phyloP scores from a whole-genome alignment of 1,140 invertebrate species.

The Drosophila sechellia region DNA sequence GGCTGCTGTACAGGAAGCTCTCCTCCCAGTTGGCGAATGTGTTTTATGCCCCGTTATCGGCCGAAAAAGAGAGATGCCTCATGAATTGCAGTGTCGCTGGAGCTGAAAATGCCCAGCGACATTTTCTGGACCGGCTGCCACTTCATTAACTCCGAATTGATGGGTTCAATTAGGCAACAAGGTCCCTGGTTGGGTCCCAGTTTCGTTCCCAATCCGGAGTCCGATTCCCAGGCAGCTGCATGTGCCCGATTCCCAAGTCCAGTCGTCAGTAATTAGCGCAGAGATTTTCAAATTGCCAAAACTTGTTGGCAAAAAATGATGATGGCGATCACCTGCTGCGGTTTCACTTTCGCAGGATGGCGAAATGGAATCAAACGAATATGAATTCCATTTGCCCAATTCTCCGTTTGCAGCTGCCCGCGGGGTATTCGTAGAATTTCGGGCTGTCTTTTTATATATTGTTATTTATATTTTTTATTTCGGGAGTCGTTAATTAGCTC shows the following conservation, averaged over 20 bases:
- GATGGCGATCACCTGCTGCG: constrained; percentile 48
- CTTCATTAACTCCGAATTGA: constrained; percentile 82
- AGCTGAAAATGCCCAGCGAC: constrained; percentile 69
- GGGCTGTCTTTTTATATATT: constrained; percentile 36
- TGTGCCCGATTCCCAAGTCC: constrained; percentile 7
- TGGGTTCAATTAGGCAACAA: constrained; percentile 80
- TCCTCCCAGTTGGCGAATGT: constrained; percentile 42
- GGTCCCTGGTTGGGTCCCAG: constrained; percentile 33
- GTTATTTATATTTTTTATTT: constrained; percentile 36
- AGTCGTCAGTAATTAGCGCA: constrained; percentile 75
- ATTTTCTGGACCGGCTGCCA: constrained; percentile 66
- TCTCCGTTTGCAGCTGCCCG: constrained; percentile 66
- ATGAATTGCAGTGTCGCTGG: constrained; percentile 61
- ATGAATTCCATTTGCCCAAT: constrained; percentile 64
- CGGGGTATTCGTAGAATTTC: constrained; percentile 70
- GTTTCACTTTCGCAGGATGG: constrained; percentile 80
- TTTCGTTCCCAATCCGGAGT: background rate
- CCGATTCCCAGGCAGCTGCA: constrained; percentile 32
- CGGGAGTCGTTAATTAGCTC: constrained; percentile 72
- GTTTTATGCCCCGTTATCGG: constrained; percentile 66
- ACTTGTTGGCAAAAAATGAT: constrained; percentile 62
- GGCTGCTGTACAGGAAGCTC: constrained; percentile 69
- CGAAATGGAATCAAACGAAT: constrained; percentile 82
- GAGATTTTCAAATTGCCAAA: constrained; percentile 84
- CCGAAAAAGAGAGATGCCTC: constrained; percentile 40